phyloP scores from a whole-genome alignment of 2,888 invertebrate genomes.

The Linnaemya vulpina region DNA sequence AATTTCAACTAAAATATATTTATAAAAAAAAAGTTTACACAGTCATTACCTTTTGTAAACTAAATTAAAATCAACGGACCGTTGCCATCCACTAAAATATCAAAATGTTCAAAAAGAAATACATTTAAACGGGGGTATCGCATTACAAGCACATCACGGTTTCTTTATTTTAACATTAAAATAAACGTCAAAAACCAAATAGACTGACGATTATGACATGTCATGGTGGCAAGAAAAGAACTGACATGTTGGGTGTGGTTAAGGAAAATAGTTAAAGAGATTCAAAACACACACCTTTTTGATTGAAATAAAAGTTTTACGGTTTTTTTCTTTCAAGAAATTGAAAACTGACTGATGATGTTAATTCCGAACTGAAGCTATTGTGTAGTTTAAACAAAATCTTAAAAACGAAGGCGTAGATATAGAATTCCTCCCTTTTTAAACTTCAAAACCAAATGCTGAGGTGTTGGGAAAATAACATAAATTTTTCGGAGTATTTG shows the following conservation, averaged over 20 bases:
- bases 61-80: constrained; percentile 61
- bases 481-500: no score
- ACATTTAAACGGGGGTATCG: constrained; percentile 21
- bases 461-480: no score
- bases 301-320: neutral
- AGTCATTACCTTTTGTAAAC: constrained; percentile 51
- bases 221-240: constrained; percentile 20
- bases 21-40: constrained; percentile 59
- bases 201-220: constrained; percentile 43
- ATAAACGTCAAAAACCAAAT: constrained; percentile 42
- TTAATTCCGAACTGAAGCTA: no score
- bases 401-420: no score
- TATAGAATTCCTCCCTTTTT: no score
- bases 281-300: neutral
- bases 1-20: constrained; percentile 15
- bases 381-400: no score
- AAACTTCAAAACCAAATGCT: no score
- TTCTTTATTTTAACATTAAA: constrained; percentile 14
- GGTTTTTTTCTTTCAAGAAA: neutral
- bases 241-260: constrained; percentile 14
- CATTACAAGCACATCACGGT: constrained; percentile 21
- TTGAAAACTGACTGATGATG: no score
- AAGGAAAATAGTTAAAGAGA: neutral
- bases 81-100: constrained; percentile 40
- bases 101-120: constrained; percentile 22